phyloP scores from a whole-genome alignment of 2,113 vertebrate species.

The Chloropsis cyanopogon region DNA sequence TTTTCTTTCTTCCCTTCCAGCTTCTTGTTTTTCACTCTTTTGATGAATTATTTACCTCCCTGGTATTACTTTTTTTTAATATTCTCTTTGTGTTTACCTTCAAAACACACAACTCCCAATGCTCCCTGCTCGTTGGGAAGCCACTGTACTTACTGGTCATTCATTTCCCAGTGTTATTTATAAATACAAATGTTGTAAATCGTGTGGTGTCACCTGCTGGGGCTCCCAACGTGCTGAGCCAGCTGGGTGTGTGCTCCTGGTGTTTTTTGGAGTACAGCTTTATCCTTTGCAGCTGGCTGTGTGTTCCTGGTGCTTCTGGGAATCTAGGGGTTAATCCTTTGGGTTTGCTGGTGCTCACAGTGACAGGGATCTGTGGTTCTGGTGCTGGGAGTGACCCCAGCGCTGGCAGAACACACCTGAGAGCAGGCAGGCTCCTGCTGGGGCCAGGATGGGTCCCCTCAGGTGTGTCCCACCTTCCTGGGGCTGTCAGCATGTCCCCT shows the following conservation, averaged over 20 bases:
- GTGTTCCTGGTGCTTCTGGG: neutral
- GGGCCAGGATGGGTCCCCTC: neutral
- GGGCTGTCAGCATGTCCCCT: too few species aligned
- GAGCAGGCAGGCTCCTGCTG: neutral
- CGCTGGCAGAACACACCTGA: neutral
- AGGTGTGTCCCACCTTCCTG: neutral
- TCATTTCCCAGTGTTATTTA: neutral
- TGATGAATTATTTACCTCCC: constrained; percentile 50
- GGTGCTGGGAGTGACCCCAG: neutral
- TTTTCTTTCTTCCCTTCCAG: neutral
- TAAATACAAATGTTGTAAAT: neutral
- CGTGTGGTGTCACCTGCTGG: fast-evolving
- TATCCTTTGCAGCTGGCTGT: neutral
- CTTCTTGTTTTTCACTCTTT: neutral
- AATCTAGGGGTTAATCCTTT: fast-evolving
- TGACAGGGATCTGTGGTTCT: neutral
- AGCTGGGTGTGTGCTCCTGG: neutral
- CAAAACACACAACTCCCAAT: neutral
- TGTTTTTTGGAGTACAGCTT: neutral
- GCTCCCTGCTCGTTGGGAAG: neutral
- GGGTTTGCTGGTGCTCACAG: neutral
- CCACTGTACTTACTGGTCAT: neutral
- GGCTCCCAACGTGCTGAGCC: neutral
- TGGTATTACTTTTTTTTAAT: neutral
- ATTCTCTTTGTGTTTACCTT: constrained; percentile 48